These are phyloP conservation scores for Eclectus roratus DNA, from an alignment of 2,113 vertebrate species.

Conservation along the genomic window DNA sequence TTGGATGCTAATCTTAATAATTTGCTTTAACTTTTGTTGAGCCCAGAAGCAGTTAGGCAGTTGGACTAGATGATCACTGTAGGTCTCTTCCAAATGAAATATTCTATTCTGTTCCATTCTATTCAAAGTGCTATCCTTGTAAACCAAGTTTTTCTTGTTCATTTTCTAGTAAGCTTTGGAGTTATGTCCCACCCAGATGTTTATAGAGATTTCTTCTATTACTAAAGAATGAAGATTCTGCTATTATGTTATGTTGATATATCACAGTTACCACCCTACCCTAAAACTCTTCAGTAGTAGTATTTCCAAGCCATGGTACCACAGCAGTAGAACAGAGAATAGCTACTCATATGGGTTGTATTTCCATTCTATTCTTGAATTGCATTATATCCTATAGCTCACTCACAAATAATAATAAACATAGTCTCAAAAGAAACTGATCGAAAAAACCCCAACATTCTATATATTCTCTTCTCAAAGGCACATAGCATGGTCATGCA, in stretches of 20 bases:
- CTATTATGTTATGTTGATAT: neutral
- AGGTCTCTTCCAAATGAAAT: neutral
- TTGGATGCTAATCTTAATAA: neutral
- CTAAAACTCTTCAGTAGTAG: neutral
- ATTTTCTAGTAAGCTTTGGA: neutral
- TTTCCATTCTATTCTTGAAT: neutral
- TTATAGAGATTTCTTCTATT: neutral
- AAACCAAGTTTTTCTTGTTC: neutral
- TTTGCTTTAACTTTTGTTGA: neutral
- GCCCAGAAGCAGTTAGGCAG: neutral
- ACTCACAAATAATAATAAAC: neutral
- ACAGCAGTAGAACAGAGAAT: neutral
- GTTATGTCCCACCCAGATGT: neutral
- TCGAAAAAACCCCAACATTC: neutral
- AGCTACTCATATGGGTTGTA: neutral
- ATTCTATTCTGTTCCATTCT: neutral
- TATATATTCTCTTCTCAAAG: neutral
- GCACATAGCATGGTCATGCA: neutral
- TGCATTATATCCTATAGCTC: neutral
- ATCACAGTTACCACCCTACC: neutral
- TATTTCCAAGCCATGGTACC: neutral
- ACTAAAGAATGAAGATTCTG: neutral
- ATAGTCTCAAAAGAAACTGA: neutral
- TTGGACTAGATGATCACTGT: accelerated
- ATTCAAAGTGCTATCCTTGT: neutral